phyloP scores from a whole-genome alignment of 2,113 vertebrate species.

The Myotis brandtii region DNA sequence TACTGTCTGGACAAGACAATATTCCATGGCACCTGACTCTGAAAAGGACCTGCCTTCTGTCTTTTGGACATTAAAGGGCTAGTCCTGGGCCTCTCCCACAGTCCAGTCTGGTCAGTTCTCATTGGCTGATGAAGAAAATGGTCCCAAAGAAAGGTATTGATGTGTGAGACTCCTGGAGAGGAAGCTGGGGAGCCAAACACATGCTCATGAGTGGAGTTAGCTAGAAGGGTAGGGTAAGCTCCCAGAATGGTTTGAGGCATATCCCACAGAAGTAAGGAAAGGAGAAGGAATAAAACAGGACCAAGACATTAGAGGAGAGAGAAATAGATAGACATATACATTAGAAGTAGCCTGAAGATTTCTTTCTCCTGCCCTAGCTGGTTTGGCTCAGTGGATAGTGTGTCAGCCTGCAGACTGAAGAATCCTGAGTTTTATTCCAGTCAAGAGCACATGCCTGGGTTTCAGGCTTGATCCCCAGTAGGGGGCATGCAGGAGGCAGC shows the following conservation, averaged over 20 bases:
- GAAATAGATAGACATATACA: neutral
- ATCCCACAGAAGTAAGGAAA: neutral
- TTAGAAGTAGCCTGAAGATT: neutral
- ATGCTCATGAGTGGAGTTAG: neutral
- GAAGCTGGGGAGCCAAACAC: neutral
- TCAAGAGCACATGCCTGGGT: too few relatives aligned
- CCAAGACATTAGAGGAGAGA: neutral
- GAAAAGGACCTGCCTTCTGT: neutral
- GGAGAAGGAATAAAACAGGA: neutral
- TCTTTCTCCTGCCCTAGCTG: too few relatives aligned
- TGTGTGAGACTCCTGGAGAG: neutral
- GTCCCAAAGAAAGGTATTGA: neutral
- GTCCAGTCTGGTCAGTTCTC: neutral
- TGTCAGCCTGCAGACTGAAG: too few relatives aligned
- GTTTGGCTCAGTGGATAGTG: too few relatives aligned
- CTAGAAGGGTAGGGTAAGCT: neutral
- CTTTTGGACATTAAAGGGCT: neutral
- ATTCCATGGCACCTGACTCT: neutral
- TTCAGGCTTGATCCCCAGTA: too few relatives aligned
- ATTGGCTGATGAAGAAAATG: neutral
- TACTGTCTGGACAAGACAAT: neutral
- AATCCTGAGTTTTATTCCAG: too few relatives aligned
- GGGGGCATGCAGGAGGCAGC: too few relatives aligned
- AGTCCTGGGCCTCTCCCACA: too few relatives aligned
- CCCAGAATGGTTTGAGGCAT: neutral